Conservation (phyloP, 2,797 vertebrate genomes). For the Gymnothorax javanicus region DNA sequence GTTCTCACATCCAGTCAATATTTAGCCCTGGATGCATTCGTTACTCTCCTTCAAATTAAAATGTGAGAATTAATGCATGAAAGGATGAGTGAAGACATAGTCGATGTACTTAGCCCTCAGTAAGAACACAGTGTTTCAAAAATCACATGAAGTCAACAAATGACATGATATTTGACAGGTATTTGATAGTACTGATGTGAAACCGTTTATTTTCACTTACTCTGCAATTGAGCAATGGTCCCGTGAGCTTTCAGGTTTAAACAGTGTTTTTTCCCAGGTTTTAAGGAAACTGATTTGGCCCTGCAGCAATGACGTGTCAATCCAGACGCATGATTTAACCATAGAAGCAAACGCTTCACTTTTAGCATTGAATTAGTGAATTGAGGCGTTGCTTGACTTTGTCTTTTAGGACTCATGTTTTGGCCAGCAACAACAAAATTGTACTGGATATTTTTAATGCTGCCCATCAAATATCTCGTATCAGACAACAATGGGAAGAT, state of each 20-base stretch:
- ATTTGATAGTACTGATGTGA: background rate
- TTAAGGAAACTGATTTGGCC: background rate
- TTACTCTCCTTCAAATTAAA: slow-evolving; percentile 6
- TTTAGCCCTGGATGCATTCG: slow-evolving; percentile 45
- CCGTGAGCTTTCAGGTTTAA: background rate
- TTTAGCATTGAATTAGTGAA: too few relatives aligned
- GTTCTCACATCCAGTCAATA: slow-evolving; percentile 64
- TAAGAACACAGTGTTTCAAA: background rate
- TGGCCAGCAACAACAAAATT: too few relatives aligned
- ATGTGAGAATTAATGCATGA: slow-evolving; percentile 49
- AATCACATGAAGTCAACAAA: background rate
- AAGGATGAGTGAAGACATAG: slow-evolving; percentile 24
- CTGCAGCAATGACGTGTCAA: slow-evolving; percentile 5
- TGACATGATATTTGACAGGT: background rate
- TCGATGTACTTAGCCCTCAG: slow-evolving; percentile 24
- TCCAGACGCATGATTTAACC: background rate
- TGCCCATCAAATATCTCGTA: too few relatives aligned
- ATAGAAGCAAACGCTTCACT: slow-evolving; percentile 54
- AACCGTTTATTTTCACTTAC: background rate
- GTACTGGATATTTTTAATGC: too few relatives aligned
- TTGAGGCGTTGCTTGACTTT: too few relatives aligned
- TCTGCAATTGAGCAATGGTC: background rate
- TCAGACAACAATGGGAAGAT: too few relatives aligned
- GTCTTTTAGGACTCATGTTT: too few relatives aligned
- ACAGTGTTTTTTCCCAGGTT: background rate